phyloP scores from a whole-genome alignment of 2,113 vertebrate genomes.

The Xerus inauris region DNA sequence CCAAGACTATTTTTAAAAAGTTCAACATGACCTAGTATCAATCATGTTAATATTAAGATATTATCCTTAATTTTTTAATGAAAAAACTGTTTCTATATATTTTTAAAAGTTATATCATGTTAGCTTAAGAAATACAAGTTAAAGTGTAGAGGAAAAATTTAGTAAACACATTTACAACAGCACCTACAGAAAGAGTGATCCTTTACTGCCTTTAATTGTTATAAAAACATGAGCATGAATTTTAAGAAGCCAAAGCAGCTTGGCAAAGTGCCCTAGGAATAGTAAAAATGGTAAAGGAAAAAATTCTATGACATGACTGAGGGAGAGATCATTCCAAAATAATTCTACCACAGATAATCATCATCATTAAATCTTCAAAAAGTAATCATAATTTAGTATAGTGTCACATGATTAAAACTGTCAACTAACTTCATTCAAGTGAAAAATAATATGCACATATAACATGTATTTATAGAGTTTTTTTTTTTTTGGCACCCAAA shows the following conservation, averaged over 20 bases:
- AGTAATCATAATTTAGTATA: background rate
- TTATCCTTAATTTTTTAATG: no score
- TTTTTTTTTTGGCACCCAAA: no score
- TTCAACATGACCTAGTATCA: background rate
- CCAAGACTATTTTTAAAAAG: background rate
- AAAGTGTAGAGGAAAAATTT: background rate
- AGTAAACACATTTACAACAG: background rate
- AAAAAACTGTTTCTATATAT: slow-evolving; percentile 30
- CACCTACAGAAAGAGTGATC: background rate
- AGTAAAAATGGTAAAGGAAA: background rate
- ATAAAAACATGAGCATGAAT: background rate
- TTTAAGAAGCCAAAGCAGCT: background rate
- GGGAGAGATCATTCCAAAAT: background rate
- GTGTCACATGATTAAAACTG: background rate
- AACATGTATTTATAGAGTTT: background rate
- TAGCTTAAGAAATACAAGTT: background rate
- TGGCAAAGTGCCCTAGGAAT: background rate
- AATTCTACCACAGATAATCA: background rate
- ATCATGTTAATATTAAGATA: background rate
- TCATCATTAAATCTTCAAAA: background rate
- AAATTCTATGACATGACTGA: background rate
- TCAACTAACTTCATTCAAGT: background rate
- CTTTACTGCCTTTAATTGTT: background rate
- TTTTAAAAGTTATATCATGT: background rate
- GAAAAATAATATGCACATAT: background rate